Conservation (phyloP, 2,888 invertebrate genomes). For the Drosophila incognita region DNA sequence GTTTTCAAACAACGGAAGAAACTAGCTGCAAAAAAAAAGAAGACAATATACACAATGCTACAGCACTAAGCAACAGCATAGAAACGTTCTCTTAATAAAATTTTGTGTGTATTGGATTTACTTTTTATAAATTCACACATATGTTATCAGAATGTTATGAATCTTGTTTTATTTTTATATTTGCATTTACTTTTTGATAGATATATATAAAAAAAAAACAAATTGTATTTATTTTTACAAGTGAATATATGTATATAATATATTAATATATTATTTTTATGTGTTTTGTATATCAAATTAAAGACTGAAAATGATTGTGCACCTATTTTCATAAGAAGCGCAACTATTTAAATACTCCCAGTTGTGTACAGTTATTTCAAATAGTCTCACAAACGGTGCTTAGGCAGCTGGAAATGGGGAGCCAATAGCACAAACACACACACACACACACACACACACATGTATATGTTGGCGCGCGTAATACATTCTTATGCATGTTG, state of each 20-base stretch:
- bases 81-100: constrained; percentile 16
- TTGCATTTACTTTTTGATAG: neutral
- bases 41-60: constrained; percentile 9
- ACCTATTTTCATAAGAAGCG: neutral
- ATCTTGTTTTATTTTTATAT: neutral
- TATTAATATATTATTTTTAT: neutral
- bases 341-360: constrained; percentile 9
- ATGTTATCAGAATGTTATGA: neutral
- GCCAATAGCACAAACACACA: constrained; percentile 10
- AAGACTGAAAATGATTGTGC: neutral
- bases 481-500: constrained; percentile 33
- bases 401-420: constrained; percentile 62
- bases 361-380: constrained; percentile 50
- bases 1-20: constrained; percentile 70
- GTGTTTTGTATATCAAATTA: neutral
- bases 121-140: neutral
- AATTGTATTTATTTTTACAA: neutral
- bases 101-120: neutral
- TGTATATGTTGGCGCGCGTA: neutral
- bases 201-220: neutral
- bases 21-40: constrained; percentile 40
- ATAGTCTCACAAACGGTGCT: constrained; percentile 65
- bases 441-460: neutral
- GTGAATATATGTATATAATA: too few species aligned
- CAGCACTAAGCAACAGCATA: constrained; percentile 30